Conservation (phyloP, 2,113 vertebrate species). For the Oryzias javanicus region DNA sequence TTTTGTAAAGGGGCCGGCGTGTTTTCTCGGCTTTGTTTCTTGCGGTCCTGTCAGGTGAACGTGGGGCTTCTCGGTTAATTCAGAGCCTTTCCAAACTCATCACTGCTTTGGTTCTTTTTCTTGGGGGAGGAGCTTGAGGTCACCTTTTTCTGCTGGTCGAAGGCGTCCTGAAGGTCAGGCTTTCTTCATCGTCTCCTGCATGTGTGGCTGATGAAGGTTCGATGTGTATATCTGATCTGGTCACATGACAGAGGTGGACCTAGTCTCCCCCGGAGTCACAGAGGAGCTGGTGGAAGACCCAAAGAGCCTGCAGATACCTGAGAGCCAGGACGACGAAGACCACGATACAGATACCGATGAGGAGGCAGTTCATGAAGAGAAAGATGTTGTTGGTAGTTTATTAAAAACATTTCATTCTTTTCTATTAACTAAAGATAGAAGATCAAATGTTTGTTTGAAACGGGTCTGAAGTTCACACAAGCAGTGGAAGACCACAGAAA, state of each 20-base stretch:
- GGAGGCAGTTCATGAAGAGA: constrained; percentile 53
- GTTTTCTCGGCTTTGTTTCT: constrained; percentile 2
- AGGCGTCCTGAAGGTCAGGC: constrained; percentile 29
- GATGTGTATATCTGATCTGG: constrained; percentile 61
- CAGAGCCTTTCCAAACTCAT: constrained; percentile 44
- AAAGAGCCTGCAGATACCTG: constrained; percentile 28
- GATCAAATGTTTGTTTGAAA: too few relatives aligned
- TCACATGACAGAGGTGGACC: constrained; percentile 63
- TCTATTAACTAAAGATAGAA: too few relatives aligned
- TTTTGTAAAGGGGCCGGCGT: not conserved
- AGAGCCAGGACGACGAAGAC: constrained; percentile 42
- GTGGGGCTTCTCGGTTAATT: constrained; percentile 17
- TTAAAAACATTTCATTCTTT: not conserved
- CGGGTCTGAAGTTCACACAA: too few relatives aligned
- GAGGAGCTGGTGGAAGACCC: constrained; percentile 48
- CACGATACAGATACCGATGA: constrained; percentile 68
- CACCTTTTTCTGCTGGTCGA: constrained; percentile 48
- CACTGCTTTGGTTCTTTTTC: constrained; percentile 38
- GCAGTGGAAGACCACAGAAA: too few relatives aligned
- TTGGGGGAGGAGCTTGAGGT: constrained; percentile 29
- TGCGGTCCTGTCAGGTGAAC: constrained; percentile 10
- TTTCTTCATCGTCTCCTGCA: constrained; percentile 41
- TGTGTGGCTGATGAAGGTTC: constrained; percentile 24
- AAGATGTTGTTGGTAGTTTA: constrained; percentile 62
- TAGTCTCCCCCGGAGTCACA: constrained; percentile 32